Evolutionary conservation across 2,888 invertebrate species (phyloP), one percentile per base, ranked within the genome.

Genomic region (Perdita meconis): DNA sequence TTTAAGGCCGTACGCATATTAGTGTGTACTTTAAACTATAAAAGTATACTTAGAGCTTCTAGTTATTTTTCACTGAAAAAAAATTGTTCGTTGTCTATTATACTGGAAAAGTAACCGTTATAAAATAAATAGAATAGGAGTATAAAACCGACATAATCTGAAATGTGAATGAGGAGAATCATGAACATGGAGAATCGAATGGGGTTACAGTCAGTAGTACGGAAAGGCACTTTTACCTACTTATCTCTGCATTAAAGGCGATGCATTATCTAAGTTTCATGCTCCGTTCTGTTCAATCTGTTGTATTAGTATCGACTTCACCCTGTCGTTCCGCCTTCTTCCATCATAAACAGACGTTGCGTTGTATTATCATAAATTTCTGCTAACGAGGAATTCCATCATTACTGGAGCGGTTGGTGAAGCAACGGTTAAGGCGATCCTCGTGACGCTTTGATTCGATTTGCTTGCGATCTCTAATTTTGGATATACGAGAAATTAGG

Each of bases 321-420:
- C 61, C 78, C 44, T 63, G 8, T 70, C 65, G 71, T 65, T 69
- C 56, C 26, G 61, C 68, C 66, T 75, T 74, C 69, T 53, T 65
- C 53, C 63, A 50, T 70, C 69, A 75, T 72, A 80, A 73, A 82
- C 63, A 75, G 77, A 81, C 78, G 59, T 74, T 56, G 64, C 67
- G 72, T 80, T 82, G 80, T 80, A 86, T 86, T 86, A 83, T 83
- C 87, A 82, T 87, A 87, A 87, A 85, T 80, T 84, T 85, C 78
- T 82, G 56, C 83, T 86, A 86, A 86, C 84, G 86, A 86, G 86
- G 77, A 72, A 74, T 72, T 56, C 63, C 72, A 79, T 77, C 77
- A 73, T 65, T 50, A 57, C 36, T 16, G 36, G 47, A 24, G 63
- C 38, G 47, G n/a, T 47, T 26, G 19, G 22, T 47, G 47, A 47